Percentiles rank a stretch among this genome's conserved stretches.
Conservation (phyloP, 2,113 vertebrate genomes). For the Nerophis ophidion region DNA sequence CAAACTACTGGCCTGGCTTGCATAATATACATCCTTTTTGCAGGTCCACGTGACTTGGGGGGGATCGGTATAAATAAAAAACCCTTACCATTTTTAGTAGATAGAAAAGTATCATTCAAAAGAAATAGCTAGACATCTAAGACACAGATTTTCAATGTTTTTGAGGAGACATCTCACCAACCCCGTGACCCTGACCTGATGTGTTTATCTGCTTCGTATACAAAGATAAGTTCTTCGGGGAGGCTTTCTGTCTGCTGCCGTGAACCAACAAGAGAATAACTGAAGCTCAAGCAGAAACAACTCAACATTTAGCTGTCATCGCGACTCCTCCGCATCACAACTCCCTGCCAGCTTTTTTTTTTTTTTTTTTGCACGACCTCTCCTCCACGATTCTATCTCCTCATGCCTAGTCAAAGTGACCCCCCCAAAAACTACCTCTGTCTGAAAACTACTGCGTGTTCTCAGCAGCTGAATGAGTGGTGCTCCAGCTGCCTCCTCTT, state of each 20-base stretch:
- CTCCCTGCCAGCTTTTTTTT: conserved; percentile 7
- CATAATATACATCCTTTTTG: too few relatives aligned
- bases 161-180: conserved; percentile 12
- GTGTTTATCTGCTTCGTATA: conserved; percentile 22
- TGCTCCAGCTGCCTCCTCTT: conserved; percentile 38
- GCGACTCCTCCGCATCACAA: conserved; percentile 3
- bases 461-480: conserved; percentile 28
- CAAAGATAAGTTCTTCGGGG: conserved; percentile 41
- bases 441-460: conserved; percentile 26
- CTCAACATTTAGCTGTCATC: conserved; percentile 9
- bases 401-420: conserved; percentile 33
- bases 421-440: conserved; percentile 9
- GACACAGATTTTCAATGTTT: conserved; percentile 1
- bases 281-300: conserved; percentile 23
- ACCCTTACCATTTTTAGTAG: too few relatives aligned
- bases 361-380: background rate
- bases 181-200: conserved; percentile 37
- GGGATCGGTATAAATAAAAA: too few relatives aligned
- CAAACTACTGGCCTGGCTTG: too few relatives aligned
- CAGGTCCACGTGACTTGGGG: too few relatives aligned
- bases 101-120: background rate
- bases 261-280: conserved; percentile 24
- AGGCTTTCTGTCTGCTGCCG: conserved; percentile 42
- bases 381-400: conserved; percentile 26
- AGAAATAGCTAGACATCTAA: conserved; percentile 1